Conservation (phyloP, 2,888 invertebrate genomes). For the Eumacrocentrus americanus region DNA sequence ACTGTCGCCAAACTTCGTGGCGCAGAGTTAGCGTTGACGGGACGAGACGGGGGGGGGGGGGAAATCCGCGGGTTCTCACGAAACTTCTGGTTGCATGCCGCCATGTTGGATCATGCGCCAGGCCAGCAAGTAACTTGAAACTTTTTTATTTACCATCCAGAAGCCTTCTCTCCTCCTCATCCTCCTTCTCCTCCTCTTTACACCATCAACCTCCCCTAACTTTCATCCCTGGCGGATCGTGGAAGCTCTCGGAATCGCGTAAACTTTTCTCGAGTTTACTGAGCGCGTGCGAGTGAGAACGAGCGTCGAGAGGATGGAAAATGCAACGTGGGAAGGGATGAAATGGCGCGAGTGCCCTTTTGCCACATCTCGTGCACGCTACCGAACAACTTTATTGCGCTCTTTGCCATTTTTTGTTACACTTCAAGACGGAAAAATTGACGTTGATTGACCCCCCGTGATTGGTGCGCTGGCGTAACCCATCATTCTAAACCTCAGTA, state of each 20-base stretch:
- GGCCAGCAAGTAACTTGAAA: constrained; percentile 25
- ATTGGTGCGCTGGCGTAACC: background rate
- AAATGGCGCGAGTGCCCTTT: constrained; percentile 19
- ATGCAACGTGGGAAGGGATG: background rate
- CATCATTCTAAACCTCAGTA: no score
- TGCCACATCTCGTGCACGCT: constrained; percentile 22
- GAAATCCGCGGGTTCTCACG: constrained; percentile 9
- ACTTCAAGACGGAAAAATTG: background rate
- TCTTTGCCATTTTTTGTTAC: background rate
- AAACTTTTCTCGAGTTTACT: constrained; percentile 39
- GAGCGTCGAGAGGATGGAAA: constrained; percentile 13
- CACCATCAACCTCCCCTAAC: constrained; percentile 2
- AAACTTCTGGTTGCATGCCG: constrained; percentile 35
- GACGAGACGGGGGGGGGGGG: background rate
- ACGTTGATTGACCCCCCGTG: background rate
- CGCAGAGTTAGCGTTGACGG: constrained; percentile 8
- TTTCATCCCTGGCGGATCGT: constrained; percentile 12
- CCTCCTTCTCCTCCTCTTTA: background rate
- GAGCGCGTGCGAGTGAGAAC: constrained; percentile 24
- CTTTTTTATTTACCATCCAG: constrained; percentile 14
- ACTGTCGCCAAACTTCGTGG: constrained; percentile 21
- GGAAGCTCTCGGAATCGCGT: constrained; percentile 30
- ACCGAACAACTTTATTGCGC: constrained; percentile 21
- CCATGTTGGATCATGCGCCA: constrained; percentile 56
- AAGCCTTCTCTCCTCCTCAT: constrained; percentile 17